Percentiles rank a stretch among this genome's conserved stretches.
Evolutionary conservation across 2,888 invertebrate genomes (phyloP).

Genomic region (Mimumesa dahlbomi): DNA sequence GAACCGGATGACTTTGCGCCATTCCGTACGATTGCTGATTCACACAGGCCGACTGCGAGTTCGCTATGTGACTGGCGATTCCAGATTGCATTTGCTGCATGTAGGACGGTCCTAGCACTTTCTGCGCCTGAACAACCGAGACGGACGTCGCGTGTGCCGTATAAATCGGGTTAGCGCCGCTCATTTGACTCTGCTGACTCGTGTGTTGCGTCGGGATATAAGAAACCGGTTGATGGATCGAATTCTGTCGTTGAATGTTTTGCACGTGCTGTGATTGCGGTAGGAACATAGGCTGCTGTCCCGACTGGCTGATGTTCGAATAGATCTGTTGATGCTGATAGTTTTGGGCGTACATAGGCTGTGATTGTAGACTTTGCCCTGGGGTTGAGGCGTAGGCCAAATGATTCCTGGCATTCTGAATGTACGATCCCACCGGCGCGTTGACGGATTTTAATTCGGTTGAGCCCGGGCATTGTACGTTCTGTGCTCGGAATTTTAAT

Average conservation of each 20-base stretch:
- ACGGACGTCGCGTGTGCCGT: slow-evolving; percentile 73
- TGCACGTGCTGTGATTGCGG: slow-evolving; percentile 63
- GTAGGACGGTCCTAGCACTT: slow-evolving; percentile 60
- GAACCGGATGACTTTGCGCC: slow-evolving; percentile 63
- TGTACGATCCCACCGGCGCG: slow-evolving; percentile 53
- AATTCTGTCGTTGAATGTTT: slow-evolving; percentile 61
- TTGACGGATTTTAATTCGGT: slow-evolving; percentile 59
- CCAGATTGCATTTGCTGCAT: slow-evolving; percentile 61
- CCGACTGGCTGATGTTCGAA: slow-evolving; percentile 70
- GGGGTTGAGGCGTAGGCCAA: slow-evolving; percentile 64
- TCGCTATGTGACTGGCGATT: slow-evolving; percentile 33
- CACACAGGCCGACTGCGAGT: slow-evolving; percentile 33
- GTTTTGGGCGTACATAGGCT: slow-evolving; percentile 70
- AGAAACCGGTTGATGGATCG: slow-evolving; percentile 60
- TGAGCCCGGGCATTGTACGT: slow-evolving; percentile 56
- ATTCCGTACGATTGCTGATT: slow-evolving; percentile 56
- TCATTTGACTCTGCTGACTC: slow-evolving; percentile 53
- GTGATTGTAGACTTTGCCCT: slow-evolving; percentile 61
- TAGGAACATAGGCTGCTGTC: slow-evolving; percentile 63
- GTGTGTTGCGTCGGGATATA: slow-evolving; percentile 60
- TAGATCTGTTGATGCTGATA: slow-evolving; percentile 76
- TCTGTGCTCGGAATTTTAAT: slow-evolving; percentile 75
- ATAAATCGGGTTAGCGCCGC: slow-evolving; percentile 66
- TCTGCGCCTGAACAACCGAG: slow-evolving; percentile 72
- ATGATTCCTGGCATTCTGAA: slow-evolving; percentile 64